Percentiles rank a stretch among this genome's conserved stretches.
These are phyloP conservation scores for Mus spretus DNA, from an alignment of 2,797 vertebrate genomes.

Conservation along the genomic window DNA sequence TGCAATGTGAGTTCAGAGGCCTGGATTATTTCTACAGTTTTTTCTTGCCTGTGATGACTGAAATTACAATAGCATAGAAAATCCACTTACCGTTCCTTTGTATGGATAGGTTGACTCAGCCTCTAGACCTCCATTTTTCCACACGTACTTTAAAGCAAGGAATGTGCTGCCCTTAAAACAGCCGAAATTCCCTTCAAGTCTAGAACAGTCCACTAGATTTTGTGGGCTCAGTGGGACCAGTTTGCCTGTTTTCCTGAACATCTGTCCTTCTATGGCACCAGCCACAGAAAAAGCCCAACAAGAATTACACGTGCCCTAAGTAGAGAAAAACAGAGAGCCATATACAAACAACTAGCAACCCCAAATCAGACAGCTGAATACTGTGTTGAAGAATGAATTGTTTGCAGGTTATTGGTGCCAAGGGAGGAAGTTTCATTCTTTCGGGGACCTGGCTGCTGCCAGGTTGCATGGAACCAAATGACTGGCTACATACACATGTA, in stretches of 20 bases:
- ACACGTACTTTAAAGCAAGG: constrained; percentile 95
- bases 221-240: constrained; percentile 96
- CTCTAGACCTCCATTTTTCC: constrained; percentile 94
- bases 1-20: neutral
- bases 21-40: neutral
- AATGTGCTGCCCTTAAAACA: constrained; percentile 95
- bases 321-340: neutral
- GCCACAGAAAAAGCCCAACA: constrained; percentile 98
- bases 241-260: constrained; percentile 92
- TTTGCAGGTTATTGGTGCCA: neutral
- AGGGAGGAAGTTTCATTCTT: neutral
- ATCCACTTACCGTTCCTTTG: neutral
- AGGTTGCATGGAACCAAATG: neutral
- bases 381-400: neutral
- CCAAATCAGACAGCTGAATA: neutral
- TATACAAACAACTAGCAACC: no score
- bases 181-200: constrained; percentile 93
- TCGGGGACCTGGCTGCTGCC: neutral
- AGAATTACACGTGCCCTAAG: constrained; percentile 90
- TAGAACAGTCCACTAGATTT: constrained; percentile 96
- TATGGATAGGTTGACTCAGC: constrained; percentile 94
- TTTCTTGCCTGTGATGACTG: neutral
- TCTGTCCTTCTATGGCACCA: constrained; percentile 96
- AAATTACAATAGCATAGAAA: neutral
- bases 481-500: neutral